Evolutionary conservation across 2,113 vertebrate species (phyloP).

Genomic region (Gorsachius goisagi): DNA sequence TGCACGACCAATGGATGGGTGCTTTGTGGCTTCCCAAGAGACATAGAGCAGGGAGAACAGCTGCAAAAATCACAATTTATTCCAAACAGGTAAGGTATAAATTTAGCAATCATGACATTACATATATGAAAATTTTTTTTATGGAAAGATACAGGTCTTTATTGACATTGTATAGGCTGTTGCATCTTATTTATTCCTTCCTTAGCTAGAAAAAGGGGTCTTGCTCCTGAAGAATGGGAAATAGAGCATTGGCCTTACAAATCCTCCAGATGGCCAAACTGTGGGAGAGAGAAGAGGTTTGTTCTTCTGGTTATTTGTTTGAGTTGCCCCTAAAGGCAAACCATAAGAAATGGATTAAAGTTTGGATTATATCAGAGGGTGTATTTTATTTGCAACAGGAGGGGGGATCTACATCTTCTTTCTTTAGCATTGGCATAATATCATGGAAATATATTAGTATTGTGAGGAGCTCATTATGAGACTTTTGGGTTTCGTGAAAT

Average conservation of each 20-base stretch:
- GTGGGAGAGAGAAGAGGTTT: conserved; percentile 22
- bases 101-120: fast-evolving
- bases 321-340: conserved; percentile 31
- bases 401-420: neutral
- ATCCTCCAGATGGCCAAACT: conserved; percentile 48
- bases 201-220: neutral
- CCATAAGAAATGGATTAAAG: conserved; percentile 48
- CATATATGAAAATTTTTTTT: fast-evolving
- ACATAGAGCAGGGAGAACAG: conserved; percentile 72
- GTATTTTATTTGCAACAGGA: conserved; percentile 45
- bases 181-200: neutral
- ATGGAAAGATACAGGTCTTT: neutral
- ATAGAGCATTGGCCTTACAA: conserved; percentile 25
- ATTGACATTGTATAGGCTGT: fast-evolving
- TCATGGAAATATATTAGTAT: conserved; percentile 1
- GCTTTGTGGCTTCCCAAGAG: conserved; percentile 78
- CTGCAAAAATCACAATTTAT: conserved; percentile 61
- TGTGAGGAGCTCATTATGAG: conserved; percentile 36
- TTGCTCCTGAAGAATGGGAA: conserved; percentile 19
- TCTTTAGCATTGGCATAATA: neutral
- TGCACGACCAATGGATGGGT: conserved; percentile 79
- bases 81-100: conserved; percentile 83
- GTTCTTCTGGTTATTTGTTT: conserved; percentile 38
- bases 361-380: conserved; percentile 49
- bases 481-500: conserved; percentile 42